These are phyloP conservation scores for Streblospio benedicti DNA, from an alignment of 1,140 invertebrate species.

Conservation along the genomic window DNA sequence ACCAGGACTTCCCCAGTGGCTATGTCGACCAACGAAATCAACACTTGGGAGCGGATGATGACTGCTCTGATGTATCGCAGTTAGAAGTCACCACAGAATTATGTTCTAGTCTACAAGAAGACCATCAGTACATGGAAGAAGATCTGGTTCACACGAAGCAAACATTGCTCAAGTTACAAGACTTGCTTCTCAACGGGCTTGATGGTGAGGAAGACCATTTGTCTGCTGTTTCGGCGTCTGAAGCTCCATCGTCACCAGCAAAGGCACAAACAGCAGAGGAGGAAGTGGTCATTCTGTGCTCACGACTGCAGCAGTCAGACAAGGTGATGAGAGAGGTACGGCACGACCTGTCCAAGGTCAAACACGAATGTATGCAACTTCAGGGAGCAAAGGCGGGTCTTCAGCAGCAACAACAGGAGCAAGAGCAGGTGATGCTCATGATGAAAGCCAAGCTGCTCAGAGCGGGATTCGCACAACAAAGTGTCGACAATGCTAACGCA, in stretches of 20 bases:
- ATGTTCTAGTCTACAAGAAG: neutral
- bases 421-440: constrained; percentile 30
- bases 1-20: too few relatives aligned
- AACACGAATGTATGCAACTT: constrained; percentile 32
- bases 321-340: constrained; percentile 23
- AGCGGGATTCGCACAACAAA: constrained; percentile 33
- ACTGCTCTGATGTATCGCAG: too few relatives aligned
- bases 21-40: too few relatives aligned
- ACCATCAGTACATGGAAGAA: neutral
- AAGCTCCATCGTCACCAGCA: constrained; percentile 22
- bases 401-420: constrained; percentile 30
- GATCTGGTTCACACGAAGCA: neutral
- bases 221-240: too few relatives aligned
- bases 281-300: constrained; percentile 25
- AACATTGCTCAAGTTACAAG: neutral
- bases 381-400: constrained; percentile 37
- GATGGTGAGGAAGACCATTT: too few relatives aligned
- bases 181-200: too few relatives aligned
- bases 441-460: constrained; percentile 33
- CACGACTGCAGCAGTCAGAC: constrained; percentile 26
- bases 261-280: constrained; percentile 14
- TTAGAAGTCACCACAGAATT: neutral
- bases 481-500: constrained; percentile 31
- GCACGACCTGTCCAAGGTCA: constrained; percentile 28
- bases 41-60: too few relatives aligned